These are phyloP conservation scores for Copsychus sechellarum DNA, from an alignment of 2,113 vertebrate species.

Conservation along the genomic window DNA sequence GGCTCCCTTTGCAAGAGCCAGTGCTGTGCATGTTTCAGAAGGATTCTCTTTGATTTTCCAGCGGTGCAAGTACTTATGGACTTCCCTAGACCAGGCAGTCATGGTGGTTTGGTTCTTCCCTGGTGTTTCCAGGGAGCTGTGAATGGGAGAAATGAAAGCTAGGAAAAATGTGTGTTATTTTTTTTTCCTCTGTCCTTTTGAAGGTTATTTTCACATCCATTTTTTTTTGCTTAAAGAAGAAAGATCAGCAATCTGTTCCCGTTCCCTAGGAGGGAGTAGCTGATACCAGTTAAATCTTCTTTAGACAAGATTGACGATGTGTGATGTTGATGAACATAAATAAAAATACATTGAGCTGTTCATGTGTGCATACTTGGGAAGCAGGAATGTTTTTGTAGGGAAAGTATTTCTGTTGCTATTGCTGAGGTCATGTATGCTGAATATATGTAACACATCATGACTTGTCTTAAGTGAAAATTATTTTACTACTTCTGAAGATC, in stretches of 20 bases:
- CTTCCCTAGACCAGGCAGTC: background rate
- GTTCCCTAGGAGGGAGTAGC: background rate
- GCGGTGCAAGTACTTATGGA: background rate
- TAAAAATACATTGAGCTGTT: background rate
- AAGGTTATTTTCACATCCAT: background rate
- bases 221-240: background rate
- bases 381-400: background rate
- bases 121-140: background rate
- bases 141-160: background rate
- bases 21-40: background rate
- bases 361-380: background rate
- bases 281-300: background rate
- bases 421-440: background rate
- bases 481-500: background rate
- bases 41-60: background rate
- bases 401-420: background rate
- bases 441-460: background rate
- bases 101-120: background rate
- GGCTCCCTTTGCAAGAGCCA: background rate
- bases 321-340: background rate
- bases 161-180: fast-evolving
- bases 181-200: background rate
- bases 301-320: background rate
- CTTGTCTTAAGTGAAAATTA: background rate
- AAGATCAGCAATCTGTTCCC: background rate